Evolutionary conservation across 2,797 vertebrate genomes (phyloP), one percentile per base, ranked within the genome.

Genomic region (Antrozous pallidus): DNA sequence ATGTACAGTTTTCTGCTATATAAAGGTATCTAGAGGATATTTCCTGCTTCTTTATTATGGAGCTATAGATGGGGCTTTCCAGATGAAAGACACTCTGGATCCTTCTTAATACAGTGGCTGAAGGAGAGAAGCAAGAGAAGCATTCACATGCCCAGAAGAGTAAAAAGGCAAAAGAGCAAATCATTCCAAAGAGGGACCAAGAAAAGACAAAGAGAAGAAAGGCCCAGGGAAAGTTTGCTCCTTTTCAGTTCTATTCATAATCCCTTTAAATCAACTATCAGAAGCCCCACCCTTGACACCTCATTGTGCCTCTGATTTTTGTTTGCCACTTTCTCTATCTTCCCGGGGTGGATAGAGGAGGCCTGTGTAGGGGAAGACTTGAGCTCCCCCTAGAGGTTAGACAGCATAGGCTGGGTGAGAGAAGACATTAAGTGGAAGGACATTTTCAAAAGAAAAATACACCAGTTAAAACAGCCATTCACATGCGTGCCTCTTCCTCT

Each of bases 351-450:
- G 67, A 22, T 58, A 82, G 77, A 81, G 77, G n/a, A 91, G 77
- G 38, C 61, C 26, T 6, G 2, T 26, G 51, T 54, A 80, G 74
- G 49, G 81, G 96, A 96, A 85, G 92, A 33, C 91, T 90, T 40
- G 91, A 63, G 94, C 85, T 69, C 94, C 94, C 78, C 47, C 95
- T 96, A 61, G 73, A 94, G 92, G 84, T 24, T 82, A 82, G 63
- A 92, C 74, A 85, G 70, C 9, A 33, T 22, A 91, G 12, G 1
- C n/a, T 28, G 49, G 33, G 6, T 14, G 71, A 49, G 33, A 22
- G 12, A 92, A 73, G 8, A 2, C 0, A 24, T 31, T 20, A 56
- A 71, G 75, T 4, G 8, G 47, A 81, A 88, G 45, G 26, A 24
- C 13, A 45, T 73, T 80, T 90, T 81, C 22, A 58, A 75, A 80